Conservation (phyloP, 2,797 vertebrate species). For the Monodelphis domestica region DNA sequence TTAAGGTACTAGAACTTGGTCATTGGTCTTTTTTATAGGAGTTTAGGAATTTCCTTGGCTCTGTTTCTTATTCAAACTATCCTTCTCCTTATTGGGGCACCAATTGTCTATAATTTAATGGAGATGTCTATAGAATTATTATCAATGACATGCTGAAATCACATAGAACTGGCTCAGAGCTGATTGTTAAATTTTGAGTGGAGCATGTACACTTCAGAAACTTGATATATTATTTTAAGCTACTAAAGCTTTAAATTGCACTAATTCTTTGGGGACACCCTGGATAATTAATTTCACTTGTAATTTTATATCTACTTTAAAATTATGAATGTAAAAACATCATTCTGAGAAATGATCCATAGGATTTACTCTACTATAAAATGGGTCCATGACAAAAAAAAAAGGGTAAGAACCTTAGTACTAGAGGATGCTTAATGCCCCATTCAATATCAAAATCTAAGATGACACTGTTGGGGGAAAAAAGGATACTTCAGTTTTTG, state of each 20-base stretch:
- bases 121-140: not conserved
- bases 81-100: not conserved
- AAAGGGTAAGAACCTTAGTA: no score
- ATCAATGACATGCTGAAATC: not conserved
- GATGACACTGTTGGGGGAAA: not conserved
- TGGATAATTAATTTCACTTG: not conserved
- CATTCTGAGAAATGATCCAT: not conserved
- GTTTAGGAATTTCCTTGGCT: not conserved
- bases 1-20: not conserved
- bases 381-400: not conserved
- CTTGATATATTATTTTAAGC: not conserved
- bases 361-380: not conserved
- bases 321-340: not conserved
- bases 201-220: not conserved
- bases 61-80: not conserved
- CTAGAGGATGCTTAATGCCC: not conserved
- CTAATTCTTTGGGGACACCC: not conserved
- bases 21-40: not conserved
- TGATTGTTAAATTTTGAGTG: not conserved
- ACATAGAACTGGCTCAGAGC: not conserved
- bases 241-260: not conserved
- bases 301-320: not conserved
- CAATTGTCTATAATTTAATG: not conserved
- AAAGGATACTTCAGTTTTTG: rapidly evolving
- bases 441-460: not conserved